A percentile compares a stretch with the other conserved stretches of the same genome.
Conservation (phyloP, 2,888 invertebrate species). For the Malachius bipustulatus region DNA sequence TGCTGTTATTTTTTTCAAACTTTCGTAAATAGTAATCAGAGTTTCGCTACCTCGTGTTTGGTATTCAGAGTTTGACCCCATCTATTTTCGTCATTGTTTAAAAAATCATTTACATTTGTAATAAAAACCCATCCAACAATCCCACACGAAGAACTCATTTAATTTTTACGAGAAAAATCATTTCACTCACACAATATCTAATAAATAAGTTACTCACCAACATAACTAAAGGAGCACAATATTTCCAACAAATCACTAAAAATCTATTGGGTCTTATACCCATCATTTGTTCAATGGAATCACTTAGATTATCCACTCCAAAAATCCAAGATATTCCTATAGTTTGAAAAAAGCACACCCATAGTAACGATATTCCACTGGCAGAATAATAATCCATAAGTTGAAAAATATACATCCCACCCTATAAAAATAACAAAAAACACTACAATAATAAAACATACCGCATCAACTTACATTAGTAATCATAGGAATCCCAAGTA, state of each 20-base stretch:
- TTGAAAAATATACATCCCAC: slow-evolving; percentile 86
- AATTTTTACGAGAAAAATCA: no score
- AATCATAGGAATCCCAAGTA: slow-evolving; percentile 78
- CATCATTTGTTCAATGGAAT: slow-evolving; percentile 53
- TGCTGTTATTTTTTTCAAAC: no score
- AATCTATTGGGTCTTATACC: slow-evolving; percentile 42
- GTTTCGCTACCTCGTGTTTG: no score
- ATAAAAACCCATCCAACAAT: no score
- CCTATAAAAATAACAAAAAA: slow-evolving; percentile 41
- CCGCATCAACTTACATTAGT: slow-evolving; percentile 50
- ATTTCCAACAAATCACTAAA: slow-evolving; percentile 49
- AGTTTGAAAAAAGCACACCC: slow-evolving; percentile 51
- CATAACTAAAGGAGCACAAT: slow-evolving; percentile 47
- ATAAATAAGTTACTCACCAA: no score
- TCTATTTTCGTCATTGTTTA: no score
- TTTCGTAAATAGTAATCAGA: no score
- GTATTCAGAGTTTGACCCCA: no score
- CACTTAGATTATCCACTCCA: slow-evolving; percentile 44
- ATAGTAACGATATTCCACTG: slow-evolving; percentile 46
- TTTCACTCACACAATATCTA: no score
- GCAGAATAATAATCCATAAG: slow-evolving; percentile 65
- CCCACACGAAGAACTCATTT: no score
- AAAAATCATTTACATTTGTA: no score
- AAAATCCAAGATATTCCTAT: slow-evolving; percentile 49
- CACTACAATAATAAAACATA: slow-evolving; percentile 10